These are phyloP conservation scores for Cranoglanis bouderius DNA, from an alignment of 2,113 vertebrate species.

Conservation along the genomic window DNA sequence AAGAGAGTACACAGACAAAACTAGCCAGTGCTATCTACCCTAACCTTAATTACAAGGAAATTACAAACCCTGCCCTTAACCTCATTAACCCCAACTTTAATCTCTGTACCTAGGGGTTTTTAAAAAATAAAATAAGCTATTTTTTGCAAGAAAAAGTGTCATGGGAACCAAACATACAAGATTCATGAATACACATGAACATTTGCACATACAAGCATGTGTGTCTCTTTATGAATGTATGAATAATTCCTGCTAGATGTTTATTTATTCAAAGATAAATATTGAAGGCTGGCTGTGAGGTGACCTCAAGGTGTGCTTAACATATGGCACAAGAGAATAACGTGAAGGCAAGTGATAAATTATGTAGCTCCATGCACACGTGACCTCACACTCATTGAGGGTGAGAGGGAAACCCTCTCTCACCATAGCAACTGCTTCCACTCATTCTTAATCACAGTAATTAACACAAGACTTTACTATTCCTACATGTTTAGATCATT, in stretches of 20 bases:
- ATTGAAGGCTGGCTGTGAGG: not conserved
- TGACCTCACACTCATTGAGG: constrained; percentile 13
- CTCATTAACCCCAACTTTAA: not conserved
- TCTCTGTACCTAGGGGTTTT: not conserved
- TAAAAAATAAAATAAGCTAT: not conserved
- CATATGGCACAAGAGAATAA: not conserved
- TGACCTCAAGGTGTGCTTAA: not conserved
- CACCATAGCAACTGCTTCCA: constrained; percentile 46
- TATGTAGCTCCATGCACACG: constrained; percentile 18
- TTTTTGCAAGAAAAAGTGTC: not conserved
- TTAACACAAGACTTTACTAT: constrained; percentile 13
- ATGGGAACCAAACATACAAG: not conserved
- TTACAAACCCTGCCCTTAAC: not conserved
- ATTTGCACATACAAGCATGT: not conserved
- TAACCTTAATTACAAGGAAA: not conserved
- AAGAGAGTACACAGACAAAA: not conserved
- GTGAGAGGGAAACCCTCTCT: constrained; percentile 12
- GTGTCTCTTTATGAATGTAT: not conserved
- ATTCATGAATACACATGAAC: not conserved
- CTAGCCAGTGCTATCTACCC: not conserved
- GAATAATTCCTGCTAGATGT: not conserved
- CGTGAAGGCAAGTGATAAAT: constrained; percentile 25
- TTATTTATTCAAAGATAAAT: not conserved
- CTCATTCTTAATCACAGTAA: constrained; percentile 34
- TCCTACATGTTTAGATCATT: not conserved